Evolutionary conservation across 23 tunicate genomes (phyloP).

Genomic region (Phallusia fumigata): DNA sequence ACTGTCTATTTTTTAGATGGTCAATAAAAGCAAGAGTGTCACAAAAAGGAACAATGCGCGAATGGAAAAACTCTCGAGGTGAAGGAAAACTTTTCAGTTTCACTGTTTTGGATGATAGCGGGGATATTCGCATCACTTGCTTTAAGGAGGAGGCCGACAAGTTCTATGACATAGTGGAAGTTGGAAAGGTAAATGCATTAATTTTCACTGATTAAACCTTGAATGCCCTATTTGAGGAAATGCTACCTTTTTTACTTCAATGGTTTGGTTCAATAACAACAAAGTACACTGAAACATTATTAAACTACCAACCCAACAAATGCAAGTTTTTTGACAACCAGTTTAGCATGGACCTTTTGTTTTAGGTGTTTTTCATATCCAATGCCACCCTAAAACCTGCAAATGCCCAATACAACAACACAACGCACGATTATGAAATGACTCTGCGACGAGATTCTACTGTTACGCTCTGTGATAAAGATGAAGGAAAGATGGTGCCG

Average conservation of each 20-base stretch:
- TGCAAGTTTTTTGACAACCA: no score
- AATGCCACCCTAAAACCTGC: slow-evolving; percentile 85
- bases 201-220: no score
- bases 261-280: no score
- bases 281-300: no score
- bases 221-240: no score
- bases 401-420: slow-evolving; percentile 85
- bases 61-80: slow-evolving; percentile 92
- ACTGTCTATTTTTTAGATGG: no score
- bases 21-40: slow-evolving; percentile 78
- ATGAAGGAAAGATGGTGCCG: slow-evolving; percentile 54
- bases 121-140: slow-evolving; percentile 80
- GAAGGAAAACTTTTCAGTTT: slow-evolving; percentile 93
- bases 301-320: no score
- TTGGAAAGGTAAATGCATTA: slow-evolving; percentile 51
- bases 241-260: no score
- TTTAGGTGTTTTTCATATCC: slow-evolving; percentile 44
- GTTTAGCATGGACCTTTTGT: neutral
- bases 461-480: slow-evolving; percentile 56
- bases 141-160: slow-evolving; percentile 96
- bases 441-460: slow-evolving; percentile 72
- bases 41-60: slow-evolving; percentile 73
- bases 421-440: slow-evolving; percentile 92
- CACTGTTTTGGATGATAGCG: slow-evolving; percentile 81
- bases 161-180: slow-evolving; percentile 72